Base-by-base conservation (phyloP, 1,140 invertebrate species). In the Panulirus ornatus region DNA sequence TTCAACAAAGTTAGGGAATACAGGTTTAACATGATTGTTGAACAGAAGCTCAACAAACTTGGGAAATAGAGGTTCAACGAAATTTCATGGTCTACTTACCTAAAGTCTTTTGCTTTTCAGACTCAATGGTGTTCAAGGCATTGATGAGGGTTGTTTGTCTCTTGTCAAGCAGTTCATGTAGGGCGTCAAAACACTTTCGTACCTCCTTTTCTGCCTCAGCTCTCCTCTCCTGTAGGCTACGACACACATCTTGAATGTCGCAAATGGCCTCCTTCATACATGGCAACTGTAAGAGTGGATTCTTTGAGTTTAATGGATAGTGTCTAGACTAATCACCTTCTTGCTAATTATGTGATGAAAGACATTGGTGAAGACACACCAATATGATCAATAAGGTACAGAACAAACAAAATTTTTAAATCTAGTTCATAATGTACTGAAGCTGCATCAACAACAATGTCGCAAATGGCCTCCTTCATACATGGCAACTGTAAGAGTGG, bases 71-170 rank as follows among this genome's bases (percentile, higher is more conserved):
- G n/a, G n/a, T n/a, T n/a, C n/a, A n/a, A n/a, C n/a, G n/a, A n/a
- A n/a, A n/a, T n/a, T n/a, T n/a, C n/a, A n/a, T 5, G 27, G 2
- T 40, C 14, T 27, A 63, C 27, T 76, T 76, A 84, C 92, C 92
- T n/a, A 95, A 92, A 6, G 94, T 94, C 82, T 93, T 88, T 70
- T 94, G 93, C 92, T 95, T 95, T 70, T 92, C 92, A 36, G 92
- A 92, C 81, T 94, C 94, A 16, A 93, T 93, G n/a, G 92, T 92
- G 58, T 94, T 93, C 9, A 95, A 93, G 87, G 94, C 93, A n/a
- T 93, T 91, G n/a, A 95, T 90, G 1, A 95, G 92, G 1, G 93
- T 79, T 38, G 92, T 92, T 92, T 94, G 94, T 71, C 95, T 91
- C 82, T 94, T 93, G 76, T 93, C 93, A 75, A 95, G 91, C 40